Evolutionary conservation across 2,888 invertebrate genomes (phyloP).

Genomic region (Anticlea derivata): DNA sequence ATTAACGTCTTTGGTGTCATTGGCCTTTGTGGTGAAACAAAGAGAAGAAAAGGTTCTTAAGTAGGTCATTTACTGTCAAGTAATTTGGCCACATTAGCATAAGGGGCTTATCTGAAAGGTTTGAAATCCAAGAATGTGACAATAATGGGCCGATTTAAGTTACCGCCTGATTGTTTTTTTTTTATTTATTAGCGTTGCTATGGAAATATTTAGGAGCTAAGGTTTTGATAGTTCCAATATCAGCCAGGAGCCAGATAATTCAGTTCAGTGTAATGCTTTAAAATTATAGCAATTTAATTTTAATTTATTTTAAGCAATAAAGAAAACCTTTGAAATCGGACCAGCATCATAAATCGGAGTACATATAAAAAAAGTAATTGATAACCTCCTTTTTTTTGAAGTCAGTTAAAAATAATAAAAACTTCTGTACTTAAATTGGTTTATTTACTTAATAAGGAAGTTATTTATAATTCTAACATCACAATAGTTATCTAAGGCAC

Average conservation of each 20-base stretch:
- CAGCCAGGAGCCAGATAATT: no score
- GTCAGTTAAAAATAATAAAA: neutral
- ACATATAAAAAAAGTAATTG: no score
- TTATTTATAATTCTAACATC: constrained; percentile 60
- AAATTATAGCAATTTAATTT: no score
- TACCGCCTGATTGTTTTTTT: constrained; percentile 3
- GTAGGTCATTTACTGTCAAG: constrained; percentile 66
- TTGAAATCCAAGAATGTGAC: constrained; percentile 51
- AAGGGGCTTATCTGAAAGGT: constrained; percentile 54
- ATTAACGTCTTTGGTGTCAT: constrained; percentile 37
- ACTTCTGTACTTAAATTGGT: neutral
- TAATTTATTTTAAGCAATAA: no score
- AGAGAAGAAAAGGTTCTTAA: constrained; percentile 52
- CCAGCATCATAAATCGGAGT: no score
- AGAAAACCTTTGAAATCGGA: no score
- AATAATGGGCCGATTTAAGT: constrained; percentile 51
- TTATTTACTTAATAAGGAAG: constrained; percentile 2
- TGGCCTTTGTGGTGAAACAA: constrained; percentile 44
- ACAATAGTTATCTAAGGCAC: constrained; percentile 73
- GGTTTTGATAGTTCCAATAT: no score
- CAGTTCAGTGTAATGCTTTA: no score
- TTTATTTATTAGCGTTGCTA: constrained; percentile 10
- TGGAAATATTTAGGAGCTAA: neutral
- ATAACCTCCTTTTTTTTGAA: neutral
- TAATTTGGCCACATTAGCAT: constrained; percentile 68